Evolutionary conservation across 2,888 invertebrate genomes (phyloP), one percentile per base, ranked within the genome.

Genomic region (Halocaridina rubra): DNA sequence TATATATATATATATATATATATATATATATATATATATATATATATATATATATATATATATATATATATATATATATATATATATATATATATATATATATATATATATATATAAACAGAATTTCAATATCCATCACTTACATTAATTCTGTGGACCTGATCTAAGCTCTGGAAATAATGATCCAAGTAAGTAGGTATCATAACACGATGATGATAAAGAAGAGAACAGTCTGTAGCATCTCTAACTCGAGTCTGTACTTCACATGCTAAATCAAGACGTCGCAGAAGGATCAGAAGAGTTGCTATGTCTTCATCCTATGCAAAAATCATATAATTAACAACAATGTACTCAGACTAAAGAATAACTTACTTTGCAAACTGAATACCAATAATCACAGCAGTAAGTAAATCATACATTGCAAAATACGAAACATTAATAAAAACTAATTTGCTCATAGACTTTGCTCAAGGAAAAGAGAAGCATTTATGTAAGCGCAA

Each of bases 231-330:
- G 75, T 79, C 72, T 19, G 88, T 86, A 22, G 88, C 88, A 13
- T 85, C 79, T 30, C 53, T 39, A 19, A 88, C 78, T 8, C 80
- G 80, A 10, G 24, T 69, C 80, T 82, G 81, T 33, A 88, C 77
- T 57, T 85, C 80, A 77, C 84, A 85, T 10, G 86, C 81, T 71
- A 88, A 76, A 30, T 88, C 87, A 53, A 88, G 76, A 8, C 85
- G 77, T 0, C 88, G 76, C 84, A 88, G 78, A n/a, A 84, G 74
- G 13, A 86, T 69, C 24, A 84, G 82, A 24, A 88, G 33, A 16
- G 82, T 67, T 0, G 84, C 64, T 27, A 88, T 39, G 29, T 88
- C 88, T 71, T 84, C 87, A 19, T 87, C 86, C 86, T 88, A 64
- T 33, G 53, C n/a, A 69, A 76, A 46, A 76, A 39, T n/a, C n/a